Conservation (phyloP, 2,888 invertebrate species). For the Conchocele bisecta region DNA sequence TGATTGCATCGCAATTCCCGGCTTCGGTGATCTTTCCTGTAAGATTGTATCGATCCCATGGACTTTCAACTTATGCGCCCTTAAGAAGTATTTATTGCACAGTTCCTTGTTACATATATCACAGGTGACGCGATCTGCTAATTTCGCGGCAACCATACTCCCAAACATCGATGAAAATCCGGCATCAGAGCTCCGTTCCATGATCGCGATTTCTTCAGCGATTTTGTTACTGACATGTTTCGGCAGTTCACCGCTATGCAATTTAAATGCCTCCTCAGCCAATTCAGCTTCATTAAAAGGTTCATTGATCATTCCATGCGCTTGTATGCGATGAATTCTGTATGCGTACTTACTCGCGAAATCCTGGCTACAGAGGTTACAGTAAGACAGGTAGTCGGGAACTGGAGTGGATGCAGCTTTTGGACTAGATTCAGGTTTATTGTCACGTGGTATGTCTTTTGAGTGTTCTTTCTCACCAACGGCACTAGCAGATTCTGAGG, state of each 20-base stretch:
- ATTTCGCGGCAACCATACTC: conserved; percentile 82
- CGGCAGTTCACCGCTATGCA: conserved; percentile 57
- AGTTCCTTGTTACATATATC: conserved; percentile 99
- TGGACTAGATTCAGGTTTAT: conserved; percentile 62
- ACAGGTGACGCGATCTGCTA: conserved; percentile 85
- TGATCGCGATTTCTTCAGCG: conserved; percentile 59
- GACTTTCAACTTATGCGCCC: conserved; percentile 99
- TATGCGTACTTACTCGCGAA: conserved; percentile 93
- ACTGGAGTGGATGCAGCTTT: conserved; percentile 63
- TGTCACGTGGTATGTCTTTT: conserved; percentile 60
- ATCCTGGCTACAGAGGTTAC: conserved; percentile 86
- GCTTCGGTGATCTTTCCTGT: conserved; percentile 58
- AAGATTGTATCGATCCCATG: conserved; percentile 84
- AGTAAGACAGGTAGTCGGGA: conserved; percentile 66
- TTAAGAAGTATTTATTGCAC: conserved; percentile 99
- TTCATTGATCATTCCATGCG: conserved; percentile 76
- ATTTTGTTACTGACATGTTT: conserved; percentile 58
- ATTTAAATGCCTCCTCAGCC: conserved; percentile 59
- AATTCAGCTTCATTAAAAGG: conserved; percentile 62
- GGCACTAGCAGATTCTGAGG: conserved; percentile 54
- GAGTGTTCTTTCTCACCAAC: conserved; percentile 53
- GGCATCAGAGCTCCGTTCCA: conserved; percentile 62
- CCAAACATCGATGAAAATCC: conserved; percentile 79
- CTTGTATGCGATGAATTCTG: conserved; percentile 78
- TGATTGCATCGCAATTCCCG: conserved; percentile 31